Conservation (phyloP, 2,113 vertebrate species). For the Leptobrachium ailaonicum region DNA sequence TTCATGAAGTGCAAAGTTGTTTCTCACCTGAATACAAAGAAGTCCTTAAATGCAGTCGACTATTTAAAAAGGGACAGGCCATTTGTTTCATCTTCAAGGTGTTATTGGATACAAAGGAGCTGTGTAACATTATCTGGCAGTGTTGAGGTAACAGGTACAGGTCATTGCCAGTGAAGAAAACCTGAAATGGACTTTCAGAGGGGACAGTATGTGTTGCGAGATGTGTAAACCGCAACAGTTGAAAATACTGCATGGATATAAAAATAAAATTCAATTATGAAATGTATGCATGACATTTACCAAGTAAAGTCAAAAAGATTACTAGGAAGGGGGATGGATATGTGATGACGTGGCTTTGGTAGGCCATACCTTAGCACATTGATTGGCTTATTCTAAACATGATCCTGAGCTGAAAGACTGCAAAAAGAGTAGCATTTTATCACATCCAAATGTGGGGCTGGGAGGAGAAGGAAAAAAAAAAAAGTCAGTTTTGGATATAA, state of each 20-base stretch:
- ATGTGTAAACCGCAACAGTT: slow-evolving; percentile 75
- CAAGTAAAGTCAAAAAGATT: slow-evolving; percentile 57
- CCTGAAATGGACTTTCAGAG: slow-evolving; percentile 51
- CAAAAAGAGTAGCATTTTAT: slow-evolving; percentile 56
- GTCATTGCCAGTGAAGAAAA: slow-evolving; percentile 45
- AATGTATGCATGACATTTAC: slow-evolving; percentile 30
- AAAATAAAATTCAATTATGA: not conserved
- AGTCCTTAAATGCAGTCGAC: too few species aligned
- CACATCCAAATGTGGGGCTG: not conserved
- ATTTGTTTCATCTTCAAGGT: not conserved
- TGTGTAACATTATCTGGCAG: not conserved
- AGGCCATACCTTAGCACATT: slow-evolving; percentile 50
- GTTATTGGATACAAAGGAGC: not conserved
- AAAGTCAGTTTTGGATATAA: slow-evolving; percentile 17
- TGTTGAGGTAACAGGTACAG: slow-evolving; percentile 51
- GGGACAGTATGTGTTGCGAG: slow-evolving; percentile 67
- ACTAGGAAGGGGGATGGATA: slow-evolving; percentile 4
- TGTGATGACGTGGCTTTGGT: slow-evolving; percentile 62
- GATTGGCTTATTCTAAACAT: slow-evolving; percentile 65
- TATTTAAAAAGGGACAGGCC: too few species aligned
- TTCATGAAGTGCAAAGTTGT: not conserved
- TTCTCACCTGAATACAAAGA: not conserved
- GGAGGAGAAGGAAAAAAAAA: too few species aligned
- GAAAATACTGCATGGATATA: slow-evolving; percentile 70
- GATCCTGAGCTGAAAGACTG: slow-evolving; percentile 76